Evolutionary conservation across 2,888 invertebrate genomes (phyloP), one percentile per base, ranked within the genome.

Genomic region (Lucinisca nassula): DNA sequence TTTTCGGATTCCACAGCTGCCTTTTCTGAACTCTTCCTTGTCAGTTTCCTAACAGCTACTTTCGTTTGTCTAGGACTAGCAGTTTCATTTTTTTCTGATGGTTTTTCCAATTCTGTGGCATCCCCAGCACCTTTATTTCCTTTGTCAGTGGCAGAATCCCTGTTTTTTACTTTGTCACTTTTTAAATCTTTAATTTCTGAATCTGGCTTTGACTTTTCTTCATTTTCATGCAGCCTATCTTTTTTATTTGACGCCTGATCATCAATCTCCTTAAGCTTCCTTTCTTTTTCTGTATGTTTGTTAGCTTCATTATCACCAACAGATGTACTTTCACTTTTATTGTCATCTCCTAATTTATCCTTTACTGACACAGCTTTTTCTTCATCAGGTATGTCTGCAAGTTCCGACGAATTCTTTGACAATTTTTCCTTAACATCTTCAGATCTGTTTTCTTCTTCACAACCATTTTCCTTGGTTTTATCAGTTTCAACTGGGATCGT

Each of bases 111-210:
- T n/a, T 40, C 21, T 27, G 55, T 72, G 30, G 82, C 49, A 30
- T 67, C 72, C 40, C 24, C 21, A 24, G 75, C 77, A 55, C 82
- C 81, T 21, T 85, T 78, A 27, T 55, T 78, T 30, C 77, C 87
- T 58, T 70, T n/a, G 24, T 76, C 82, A 55, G 45, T 40, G 30
- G 51, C 67, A 35, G 3, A 0, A 35, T 32, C 49, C 27, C 49
- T 79, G 32, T 74, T 49, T 32, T 78, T 40, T 17, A 27, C 61
- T 73, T 32, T 14, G 37, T n/a, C 30, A n/a, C 24, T 45, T 21
- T 74, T 78, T n/a, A 45, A 74, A 72, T 58, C 49, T 45, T 74
- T 61, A n/a, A 37, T 77, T 6, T 80, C 40, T 80, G 45, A 12
- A 55, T n/a, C 17, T 76, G 14, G 3, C 27, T 76, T 70, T 51